These are phyloP conservation scores for Squalus acanthias DNA, from an alignment of 2,797 vertebrate genomes.

Conservation along the genomic window DNA sequence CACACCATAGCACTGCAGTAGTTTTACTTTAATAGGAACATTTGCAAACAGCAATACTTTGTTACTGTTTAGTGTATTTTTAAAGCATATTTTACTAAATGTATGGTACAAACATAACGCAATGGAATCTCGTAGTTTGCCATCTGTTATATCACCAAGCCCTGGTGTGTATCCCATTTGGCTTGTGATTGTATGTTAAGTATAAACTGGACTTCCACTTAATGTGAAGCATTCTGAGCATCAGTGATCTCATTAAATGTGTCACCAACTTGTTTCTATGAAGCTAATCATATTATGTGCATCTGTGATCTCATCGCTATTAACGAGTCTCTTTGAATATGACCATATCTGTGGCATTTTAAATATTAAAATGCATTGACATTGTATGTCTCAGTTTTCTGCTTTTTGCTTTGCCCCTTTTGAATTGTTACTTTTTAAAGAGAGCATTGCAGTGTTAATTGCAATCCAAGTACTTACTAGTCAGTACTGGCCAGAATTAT, in stretches of 20 bases:
- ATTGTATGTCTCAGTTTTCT: not conserved
- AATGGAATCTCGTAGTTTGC: not conserved
- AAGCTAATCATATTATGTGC: not conserved
- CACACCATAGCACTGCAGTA: not conserved
- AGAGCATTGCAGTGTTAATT: not conserved
- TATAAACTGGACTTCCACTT: not conserved
- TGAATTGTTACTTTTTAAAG: not conserved
- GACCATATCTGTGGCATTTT: not conserved
- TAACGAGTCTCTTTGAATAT: not conserved
- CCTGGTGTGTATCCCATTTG: not conserved
- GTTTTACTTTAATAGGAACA: not conserved
- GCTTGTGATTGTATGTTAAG: not conserved
- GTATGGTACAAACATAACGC: not conserved
- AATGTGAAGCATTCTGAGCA: not conserved
- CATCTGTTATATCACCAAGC: not conserved
- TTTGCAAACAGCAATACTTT: not conserved
- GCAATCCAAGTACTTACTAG: not conserved
- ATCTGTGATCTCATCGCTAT: not conserved
- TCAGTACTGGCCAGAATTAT: not conserved
- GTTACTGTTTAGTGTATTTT: not conserved
- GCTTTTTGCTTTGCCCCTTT: not conserved
- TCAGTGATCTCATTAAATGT: not conserved
- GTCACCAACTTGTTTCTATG: not conserved
- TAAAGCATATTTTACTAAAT: not conserved
- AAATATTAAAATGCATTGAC: not conserved